Conservation (phyloP, 2,113 vertebrate species). For the Serinus canaria region DNA sequence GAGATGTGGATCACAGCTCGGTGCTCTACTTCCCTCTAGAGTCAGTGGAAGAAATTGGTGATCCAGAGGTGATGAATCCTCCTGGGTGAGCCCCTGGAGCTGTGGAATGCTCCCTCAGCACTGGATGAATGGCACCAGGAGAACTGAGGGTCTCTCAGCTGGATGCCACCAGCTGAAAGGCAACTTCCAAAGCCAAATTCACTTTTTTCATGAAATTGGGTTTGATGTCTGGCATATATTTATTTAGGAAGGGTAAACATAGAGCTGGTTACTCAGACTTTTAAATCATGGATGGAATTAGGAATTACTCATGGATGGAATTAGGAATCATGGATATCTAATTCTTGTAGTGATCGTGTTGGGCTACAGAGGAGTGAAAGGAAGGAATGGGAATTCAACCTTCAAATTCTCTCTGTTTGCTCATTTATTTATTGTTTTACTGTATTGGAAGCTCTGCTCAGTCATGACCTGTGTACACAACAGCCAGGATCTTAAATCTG, state of each 20-base stretch:
- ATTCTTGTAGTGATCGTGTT: neutral
- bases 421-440: neutral
- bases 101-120: neutral
- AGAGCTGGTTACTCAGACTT: neutral
- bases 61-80: neutral
- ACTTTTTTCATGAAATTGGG: rapidly evolving
- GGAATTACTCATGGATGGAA: neutral
- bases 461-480: neutral
- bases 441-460: neutral
- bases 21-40: conserved; percentile 49
- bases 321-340: neutral
- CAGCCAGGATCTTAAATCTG: neutral
- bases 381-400: neutral
- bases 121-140: neutral
- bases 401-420: neutral
- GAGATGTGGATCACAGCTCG: neutral
- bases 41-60: neutral
- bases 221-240: rapidly evolving
- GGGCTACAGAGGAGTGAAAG: neutral
- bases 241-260: neutral
- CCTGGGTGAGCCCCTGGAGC: neutral
- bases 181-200: neutral
- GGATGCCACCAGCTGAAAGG: neutral
- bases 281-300: neutral
- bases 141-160: too few relatives aligned